Evolutionary conservation across 2,888 invertebrate genomes (phyloP), one percentile per base, ranked within the genome.

Genomic region (Bursaphelenchus okinawaensis): DNA sequence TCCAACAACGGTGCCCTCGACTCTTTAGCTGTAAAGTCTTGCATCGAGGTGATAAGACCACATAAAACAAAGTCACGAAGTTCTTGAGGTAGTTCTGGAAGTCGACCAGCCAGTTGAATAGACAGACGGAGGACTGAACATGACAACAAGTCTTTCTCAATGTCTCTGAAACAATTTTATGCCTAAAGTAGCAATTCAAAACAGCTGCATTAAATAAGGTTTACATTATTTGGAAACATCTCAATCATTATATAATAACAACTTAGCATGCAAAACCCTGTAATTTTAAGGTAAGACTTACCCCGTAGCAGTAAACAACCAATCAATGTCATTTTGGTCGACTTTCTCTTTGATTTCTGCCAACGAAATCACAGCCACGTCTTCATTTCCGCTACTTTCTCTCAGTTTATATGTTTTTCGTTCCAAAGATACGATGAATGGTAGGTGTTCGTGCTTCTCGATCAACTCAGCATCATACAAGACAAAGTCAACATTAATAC

Each of bases 31-130:
- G 31, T 20, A 29, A 52, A 59, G 19, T 59, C 68, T 59, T 69
- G 65, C 20, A 65, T 16, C 2, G 62, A 60, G 9, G 71, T 70
- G 26, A 70, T 60, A n/a, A 70, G 60, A 1, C 68, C 70, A 29
- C 70, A 70, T 23, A 71, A 50, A 28, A 70, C 50, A 52, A 70
- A 73, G 22, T 70, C 70, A 12, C 61, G 60, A 22, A 70, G 40
- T 20, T 29, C 24, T 2, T 26, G 26, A 4, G 40, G 52, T 8
- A 69, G n/a, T 24, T 68, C 68, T 22, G 54, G 66, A 9, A 69
- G 4, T 8, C 29, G 31, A n/a, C 57, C 62, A 12, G 57, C 62
- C 12, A 68, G 22, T 52, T 65, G 51, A 6, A 23, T 28, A 31
- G 26, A 61, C 22, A 68, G 29, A 22, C 63, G 55, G 16, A 68